Conservation (phyloP, 2,113 vertebrate species). For the Ailurus styani region DNA sequence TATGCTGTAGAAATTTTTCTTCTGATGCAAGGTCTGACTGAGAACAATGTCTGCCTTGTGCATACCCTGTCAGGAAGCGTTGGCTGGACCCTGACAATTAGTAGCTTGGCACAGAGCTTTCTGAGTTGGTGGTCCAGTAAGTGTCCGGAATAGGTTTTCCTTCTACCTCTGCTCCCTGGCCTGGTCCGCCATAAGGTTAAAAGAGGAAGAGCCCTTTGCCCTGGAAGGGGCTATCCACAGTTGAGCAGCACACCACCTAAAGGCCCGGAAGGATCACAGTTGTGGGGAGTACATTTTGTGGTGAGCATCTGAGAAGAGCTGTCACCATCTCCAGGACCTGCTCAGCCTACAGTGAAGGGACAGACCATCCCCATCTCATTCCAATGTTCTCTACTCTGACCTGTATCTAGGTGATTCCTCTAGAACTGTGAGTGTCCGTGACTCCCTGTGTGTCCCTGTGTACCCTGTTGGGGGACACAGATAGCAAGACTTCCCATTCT, state of each 20-base stretch:
- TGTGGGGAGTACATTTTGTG: neutral
- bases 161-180: neutral
- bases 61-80: neutral
- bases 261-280: too few species aligned
- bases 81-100: slow-evolving; percentile 12
- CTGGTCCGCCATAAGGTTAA: neutral
- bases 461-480: neutral
- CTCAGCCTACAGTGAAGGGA: neutral
- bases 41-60: slow-evolving; percentile 50
- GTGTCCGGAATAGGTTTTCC: neutral
- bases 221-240: rapidly evolving
- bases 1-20: neutral
- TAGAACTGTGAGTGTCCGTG: neutral
- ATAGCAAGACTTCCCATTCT: neutral
- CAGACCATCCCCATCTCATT: neutral
- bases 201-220: neutral
- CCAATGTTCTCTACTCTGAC: neutral
- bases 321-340: too few species aligned
- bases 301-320: neutral
- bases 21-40: slow-evolving; percentile 10
- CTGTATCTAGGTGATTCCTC: neutral
- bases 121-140: neutral
- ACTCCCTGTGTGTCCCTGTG: neutral
- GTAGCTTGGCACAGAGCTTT: neutral
- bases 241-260: neutral